Evolutionary conservation across 1,140 invertebrate genomes (phyloP).

Genomic region (Grapholita molesta): DNA sequence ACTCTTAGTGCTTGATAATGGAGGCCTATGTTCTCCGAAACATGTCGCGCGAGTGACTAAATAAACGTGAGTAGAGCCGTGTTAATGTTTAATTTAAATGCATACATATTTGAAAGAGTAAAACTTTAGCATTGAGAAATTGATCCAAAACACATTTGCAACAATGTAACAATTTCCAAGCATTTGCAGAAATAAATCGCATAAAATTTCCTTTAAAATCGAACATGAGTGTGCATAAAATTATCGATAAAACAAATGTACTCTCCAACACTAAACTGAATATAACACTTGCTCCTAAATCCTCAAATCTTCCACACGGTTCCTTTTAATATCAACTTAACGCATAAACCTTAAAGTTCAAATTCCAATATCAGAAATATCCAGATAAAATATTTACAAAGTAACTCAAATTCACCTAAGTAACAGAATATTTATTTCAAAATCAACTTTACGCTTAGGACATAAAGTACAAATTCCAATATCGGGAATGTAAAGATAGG

Average conservation of each 20-base stretch:
- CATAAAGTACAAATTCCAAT: background rate
- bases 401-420: too few species aligned
- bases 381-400: background rate
- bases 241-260: background rate
- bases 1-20: too few species aligned
- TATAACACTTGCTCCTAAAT: background rate
- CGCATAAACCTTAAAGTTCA: background rate
- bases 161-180: constrained; percentile 2
- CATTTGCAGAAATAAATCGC: background rate
- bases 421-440: background rate
- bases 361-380: background rate
- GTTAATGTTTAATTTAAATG: too few species aligned
- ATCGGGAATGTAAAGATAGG: background rate
- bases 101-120: too few species aligned
- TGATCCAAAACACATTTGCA: too few species aligned
- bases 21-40: too few species aligned
- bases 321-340: background rate
- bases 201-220: background rate
- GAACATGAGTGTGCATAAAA: background rate
- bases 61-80: too few species aligned
- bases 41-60: too few species aligned
- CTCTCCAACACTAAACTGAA: background rate
- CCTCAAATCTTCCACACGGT: background rate
- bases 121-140: too few species aligned
- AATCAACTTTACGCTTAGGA: background rate